Conservation (phyloP, 2,888 invertebrate species). For the Ectobius pallidus region DNA sequence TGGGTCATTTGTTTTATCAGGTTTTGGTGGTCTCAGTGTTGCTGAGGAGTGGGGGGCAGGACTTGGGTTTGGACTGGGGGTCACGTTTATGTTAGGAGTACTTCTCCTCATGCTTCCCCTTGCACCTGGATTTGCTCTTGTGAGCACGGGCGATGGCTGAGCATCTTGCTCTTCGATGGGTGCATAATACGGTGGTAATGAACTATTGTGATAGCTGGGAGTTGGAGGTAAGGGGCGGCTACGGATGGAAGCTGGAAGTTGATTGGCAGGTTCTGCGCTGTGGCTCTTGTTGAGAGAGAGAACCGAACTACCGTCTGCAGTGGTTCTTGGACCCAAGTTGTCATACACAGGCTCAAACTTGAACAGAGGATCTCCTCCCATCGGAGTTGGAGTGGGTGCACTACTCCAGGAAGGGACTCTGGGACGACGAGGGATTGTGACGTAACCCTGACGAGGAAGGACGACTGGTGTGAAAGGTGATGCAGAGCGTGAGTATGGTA, state of each 20-base stretch:
- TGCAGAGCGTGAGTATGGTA: slow-evolving; percentile 79
- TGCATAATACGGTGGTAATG: slow-evolving; percentile 49
- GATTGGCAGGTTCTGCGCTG: slow-evolving; percentile 46
- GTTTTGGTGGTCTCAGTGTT: neutral
- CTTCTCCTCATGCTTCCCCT: slow-evolving; percentile 11
- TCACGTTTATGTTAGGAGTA: neutral
- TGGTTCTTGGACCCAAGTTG: slow-evolving; percentile 82
- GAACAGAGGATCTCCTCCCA: slow-evolving; percentile 50
- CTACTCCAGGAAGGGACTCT: slow-evolving; percentile 82
- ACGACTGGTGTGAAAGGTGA: slow-evolving; percentile 66
- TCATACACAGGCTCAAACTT: slow-evolving; percentile 80
- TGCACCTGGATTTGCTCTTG: neutral
- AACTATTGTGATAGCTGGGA: slow-evolving; percentile 65
- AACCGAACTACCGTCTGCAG: slow-evolving; percentile 84
- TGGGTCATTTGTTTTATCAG: neutral
- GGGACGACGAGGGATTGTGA: slow-evolving; percentile 84
- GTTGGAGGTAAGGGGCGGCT: slow-evolving; percentile 54
- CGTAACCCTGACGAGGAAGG: slow-evolving; percentile 79
- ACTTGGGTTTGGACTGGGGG: neutral
- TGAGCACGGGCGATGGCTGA: slow-evolving; percentile 3
- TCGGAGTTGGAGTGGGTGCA: slow-evolving; percentile 48
- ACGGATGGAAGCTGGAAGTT: slow-evolving; percentile 11
- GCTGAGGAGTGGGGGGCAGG: neutral
- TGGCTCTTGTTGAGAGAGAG: slow-evolving; percentile 76
- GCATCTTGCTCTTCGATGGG: slow-evolving; percentile 22